phyloP scores from a whole-genome alignment of 2,113 vertebrate genomes.

The Riparia riparia region DNA sequence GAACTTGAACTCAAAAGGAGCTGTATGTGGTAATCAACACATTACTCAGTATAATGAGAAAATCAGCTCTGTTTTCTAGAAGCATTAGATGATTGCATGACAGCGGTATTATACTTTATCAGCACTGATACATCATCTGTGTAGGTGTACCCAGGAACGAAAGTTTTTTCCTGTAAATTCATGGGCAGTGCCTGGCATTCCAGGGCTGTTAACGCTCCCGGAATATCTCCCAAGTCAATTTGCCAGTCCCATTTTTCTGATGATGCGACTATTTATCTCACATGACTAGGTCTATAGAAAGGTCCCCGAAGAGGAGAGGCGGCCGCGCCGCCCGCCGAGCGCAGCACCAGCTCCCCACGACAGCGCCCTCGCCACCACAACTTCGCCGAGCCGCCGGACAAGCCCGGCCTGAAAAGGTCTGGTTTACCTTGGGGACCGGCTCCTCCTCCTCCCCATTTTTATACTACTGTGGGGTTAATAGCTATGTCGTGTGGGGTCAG shows the following conservation, averaged over 20 bases:
- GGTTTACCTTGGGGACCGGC: conserved; percentile 77
- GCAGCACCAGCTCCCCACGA: conserved; percentile 56
- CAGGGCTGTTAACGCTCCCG: conserved; percentile 37
- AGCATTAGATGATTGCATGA: conserved; percentile 12
- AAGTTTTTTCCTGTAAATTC: not conserved
- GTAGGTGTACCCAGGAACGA: not conserved
- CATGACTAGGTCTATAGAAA: conserved; percentile 82
- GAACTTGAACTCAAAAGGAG: conserved; percentile 38
- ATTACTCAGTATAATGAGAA: conserved; percentile 53
- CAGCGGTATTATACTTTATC: conserved; percentile 22
- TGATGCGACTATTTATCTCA: conserved; percentile 84
- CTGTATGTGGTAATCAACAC: conserved; percentile 33
- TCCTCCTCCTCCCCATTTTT: conserved; percentile 82
- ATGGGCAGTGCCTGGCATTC: not conserved
- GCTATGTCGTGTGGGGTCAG: conserved; percentile 89
- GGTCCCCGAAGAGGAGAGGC: conserved; percentile 60
- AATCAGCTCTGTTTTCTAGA: conserved; percentile 41
- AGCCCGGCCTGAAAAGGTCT: conserved; percentile 77
- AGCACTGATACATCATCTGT: not conserved
- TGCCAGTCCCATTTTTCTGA: conserved; percentile 72
- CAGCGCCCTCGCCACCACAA: conserved; percentile 53
- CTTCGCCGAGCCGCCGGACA: conserved; percentile 68
- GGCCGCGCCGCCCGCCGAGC: not conserved
- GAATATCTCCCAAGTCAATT: conserved; percentile 72
- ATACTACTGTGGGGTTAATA: conserved; percentile 87